phyloP scores from a whole-genome alignment of 2,797 vertebrate genomes.

The Hyperoplus lanceolatus region DNA sequence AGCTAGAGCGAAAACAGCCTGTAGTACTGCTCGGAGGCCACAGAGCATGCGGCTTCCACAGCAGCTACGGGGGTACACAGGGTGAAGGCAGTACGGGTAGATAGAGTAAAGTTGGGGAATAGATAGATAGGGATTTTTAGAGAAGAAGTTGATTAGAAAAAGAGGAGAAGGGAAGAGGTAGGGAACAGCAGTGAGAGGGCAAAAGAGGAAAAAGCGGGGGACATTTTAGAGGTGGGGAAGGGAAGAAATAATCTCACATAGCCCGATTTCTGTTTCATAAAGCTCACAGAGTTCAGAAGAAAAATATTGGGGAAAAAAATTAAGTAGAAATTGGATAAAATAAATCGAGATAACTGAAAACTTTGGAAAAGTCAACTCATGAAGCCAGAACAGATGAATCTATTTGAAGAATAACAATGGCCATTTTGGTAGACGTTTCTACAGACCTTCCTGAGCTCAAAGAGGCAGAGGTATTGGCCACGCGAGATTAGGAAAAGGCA shows the following conservation, averaged over 20 bases:
- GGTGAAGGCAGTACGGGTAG: conserved; percentile 55
- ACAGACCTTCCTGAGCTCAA: conserved; percentile 39
- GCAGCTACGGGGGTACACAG: conserved; percentile 69
- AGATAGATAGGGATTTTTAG: conserved; percentile 44
- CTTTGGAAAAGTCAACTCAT: conserved; percentile 18
- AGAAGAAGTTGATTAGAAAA: conserved; percentile 32
- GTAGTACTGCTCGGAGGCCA: conserved; percentile 82
- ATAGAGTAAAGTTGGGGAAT: conserved; percentile 31
- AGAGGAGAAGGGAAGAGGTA: conserved; percentile 27
- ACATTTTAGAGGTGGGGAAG: conserved; percentile 20
- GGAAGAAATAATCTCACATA: conserved; percentile 57
- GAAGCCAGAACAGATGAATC: too few relatives aligned
- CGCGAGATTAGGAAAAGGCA: conserved; percentile 62
- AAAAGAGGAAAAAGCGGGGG: conserved; percentile 16
- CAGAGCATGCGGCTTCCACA: conserved; percentile 74
- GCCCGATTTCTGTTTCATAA: conserved; percentile 54
- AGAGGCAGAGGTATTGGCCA: conserved; percentile 55
- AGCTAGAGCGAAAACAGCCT: conserved; percentile 84
- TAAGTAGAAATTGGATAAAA: background rate
- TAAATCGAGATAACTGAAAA: background rate
- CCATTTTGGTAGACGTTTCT: background rate
- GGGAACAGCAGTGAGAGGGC: conserved; percentile 15
- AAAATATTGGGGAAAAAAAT: background rate
- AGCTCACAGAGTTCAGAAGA: conserved; percentile 43
- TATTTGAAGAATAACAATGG: background rate